Base-by-base conservation (phyloP, 2,113 vertebrate genomes). In the Seriola rivoliana region DNA sequence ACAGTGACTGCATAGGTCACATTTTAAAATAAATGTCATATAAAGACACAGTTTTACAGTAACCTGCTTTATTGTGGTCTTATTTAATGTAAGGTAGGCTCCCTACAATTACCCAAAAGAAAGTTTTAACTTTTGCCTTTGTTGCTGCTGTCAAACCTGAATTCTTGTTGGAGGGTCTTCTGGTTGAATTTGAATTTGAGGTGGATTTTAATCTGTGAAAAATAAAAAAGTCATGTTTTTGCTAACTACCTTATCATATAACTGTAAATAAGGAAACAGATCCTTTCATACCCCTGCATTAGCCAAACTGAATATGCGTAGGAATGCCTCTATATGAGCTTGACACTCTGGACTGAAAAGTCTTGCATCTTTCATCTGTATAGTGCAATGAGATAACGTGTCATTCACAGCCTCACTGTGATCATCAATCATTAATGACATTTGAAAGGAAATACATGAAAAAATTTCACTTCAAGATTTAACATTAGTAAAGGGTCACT, bases 301-400 rank as follows among this genome's bases (percentile, higher is more conserved):
- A 32, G 94, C 86, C 78, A 95, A 63, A 85, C 93, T 95, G 78
- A 96, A 93, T 72, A 82, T 92, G 46, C 73, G 94, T 48, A 97
- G 88, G 88, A 96, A 95, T 52, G 72, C 81, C 72, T 95, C 93
- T 29, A 94, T 71, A 55, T 74, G 65, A 69, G 87, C n/a, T 72
- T 85, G 86, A 70, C 89, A 88, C 79, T 74, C 89, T 75, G 81
- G 74, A 69, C 84, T 62, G 59, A 71, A 85, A 16, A 13, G 71
- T 17, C 57, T 84, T 10, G 32, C 71, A 75, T 93, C 93, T 85
- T 85, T 86, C 70, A 91, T 83, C 96, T 97, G 88, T 54, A 79
- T 59, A 57, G 64, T 1, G 32, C n/a, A 75, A 42, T 71, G 3
- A 63, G 1, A 87, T 1, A 38, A 42, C 1, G n/a, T 2, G 29